These are phyloP conservation scores for Thelaira solivaga DNA, from an alignment of 2,888 invertebrate genomes.

Conservation along the genomic window DNA sequence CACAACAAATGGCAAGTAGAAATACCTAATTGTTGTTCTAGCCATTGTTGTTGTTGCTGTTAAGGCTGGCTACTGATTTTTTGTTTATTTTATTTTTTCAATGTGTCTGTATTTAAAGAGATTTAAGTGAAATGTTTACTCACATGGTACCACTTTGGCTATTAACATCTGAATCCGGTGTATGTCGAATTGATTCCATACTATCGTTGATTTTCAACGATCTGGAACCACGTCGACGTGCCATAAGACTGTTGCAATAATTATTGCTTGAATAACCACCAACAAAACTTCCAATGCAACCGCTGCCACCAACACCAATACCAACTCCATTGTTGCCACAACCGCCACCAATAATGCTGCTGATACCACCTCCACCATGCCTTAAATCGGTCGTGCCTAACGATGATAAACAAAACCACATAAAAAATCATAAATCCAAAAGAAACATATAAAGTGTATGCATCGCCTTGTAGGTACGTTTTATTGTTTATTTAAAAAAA, in stretches of 20 bases:
- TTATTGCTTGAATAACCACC: conserved; percentile 74
- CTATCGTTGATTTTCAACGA: conserved; percentile 76
- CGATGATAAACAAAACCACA: conserved; percentile 64
- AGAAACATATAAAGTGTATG: no score
- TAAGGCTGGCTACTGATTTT: no score
- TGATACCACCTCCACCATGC: conserved; percentile 67
- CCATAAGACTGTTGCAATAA: conserved; percentile 78
- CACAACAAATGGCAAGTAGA: conserved; percentile 13
- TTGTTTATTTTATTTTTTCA: background rate
- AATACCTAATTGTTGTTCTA: conserved; percentile 13
- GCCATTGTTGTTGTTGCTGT: no score
- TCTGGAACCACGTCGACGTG: conserved; percentile 79
- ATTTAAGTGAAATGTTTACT: conserved; percentile 49
- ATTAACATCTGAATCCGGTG: conserved; percentile 71
- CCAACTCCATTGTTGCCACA: conserved; percentile 23
- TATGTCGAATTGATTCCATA: conserved; percentile 72
- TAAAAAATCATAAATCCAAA: conserved; percentile 11
- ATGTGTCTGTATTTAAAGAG: background rate
- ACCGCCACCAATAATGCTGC: conserved; percentile 41
- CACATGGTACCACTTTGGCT: conserved; percentile 71
- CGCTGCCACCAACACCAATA: conserved; percentile 36
- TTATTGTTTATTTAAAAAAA: conserved; percentile 1
- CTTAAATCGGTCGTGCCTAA: conserved; percentile 79
- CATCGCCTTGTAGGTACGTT: no score
- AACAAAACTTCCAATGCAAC: conserved; percentile 63